A percentile compares a stretch with the other conserved stretches of the same genome.
Evolutionary conservation across 2,888 invertebrate genomes (phyloP).

Genomic region (Neocrepidodera transversa): DNA sequence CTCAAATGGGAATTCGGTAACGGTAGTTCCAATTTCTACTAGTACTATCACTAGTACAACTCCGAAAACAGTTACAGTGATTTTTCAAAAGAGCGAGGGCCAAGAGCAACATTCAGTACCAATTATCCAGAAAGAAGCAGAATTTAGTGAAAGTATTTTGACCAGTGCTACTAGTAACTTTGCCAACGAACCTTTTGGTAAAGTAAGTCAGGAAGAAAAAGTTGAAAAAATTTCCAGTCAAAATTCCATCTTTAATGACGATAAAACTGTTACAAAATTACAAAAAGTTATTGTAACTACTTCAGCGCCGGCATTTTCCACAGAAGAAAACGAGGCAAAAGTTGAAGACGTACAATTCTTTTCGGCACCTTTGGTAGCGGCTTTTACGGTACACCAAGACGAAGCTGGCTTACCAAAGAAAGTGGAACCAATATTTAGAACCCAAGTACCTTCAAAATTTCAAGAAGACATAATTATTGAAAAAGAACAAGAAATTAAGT

Average conservation of each 20-base stretch:
- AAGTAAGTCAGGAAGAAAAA: constrained; percentile 31
- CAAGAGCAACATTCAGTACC: constrained; percentile 51
- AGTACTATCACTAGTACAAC: constrained; percentile 1
- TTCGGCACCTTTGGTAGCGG: constrained; percentile 81
- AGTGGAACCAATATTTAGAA: constrained; percentile 75
- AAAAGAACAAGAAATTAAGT: constrained; percentile 18
- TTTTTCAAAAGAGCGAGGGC: constrained; percentile 54
- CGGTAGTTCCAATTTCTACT: constrained; percentile 45
- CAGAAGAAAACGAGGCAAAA: constrained; percentile 69
- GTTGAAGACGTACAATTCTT: constrained; percentile 80
- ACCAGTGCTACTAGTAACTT: constrained; percentile 53
- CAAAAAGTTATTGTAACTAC: constrained; percentile 44
- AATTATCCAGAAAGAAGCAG: constrained; percentile 41
- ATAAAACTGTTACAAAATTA: constrained; percentile 24
- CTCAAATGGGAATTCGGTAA: constrained; percentile 25
- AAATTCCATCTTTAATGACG: constrained; percentile 26
- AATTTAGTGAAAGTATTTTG: constrained; percentile 51
- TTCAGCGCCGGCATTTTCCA: constrained; percentile 69
- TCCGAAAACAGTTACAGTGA: constrained; percentile 44
- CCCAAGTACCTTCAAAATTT: constrained; percentile 47
- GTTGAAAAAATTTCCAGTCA: constrained; percentile 3
- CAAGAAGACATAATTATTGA: constrained; percentile 11
- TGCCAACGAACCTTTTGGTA: constrained; percentile 29
- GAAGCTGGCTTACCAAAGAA: constrained; percentile 79
- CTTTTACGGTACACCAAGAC: constrained; percentile 86